Base-by-base conservation (phyloP, 2,888 invertebrate genomes). In the Lepidocyrtoides sp. region DNA sequence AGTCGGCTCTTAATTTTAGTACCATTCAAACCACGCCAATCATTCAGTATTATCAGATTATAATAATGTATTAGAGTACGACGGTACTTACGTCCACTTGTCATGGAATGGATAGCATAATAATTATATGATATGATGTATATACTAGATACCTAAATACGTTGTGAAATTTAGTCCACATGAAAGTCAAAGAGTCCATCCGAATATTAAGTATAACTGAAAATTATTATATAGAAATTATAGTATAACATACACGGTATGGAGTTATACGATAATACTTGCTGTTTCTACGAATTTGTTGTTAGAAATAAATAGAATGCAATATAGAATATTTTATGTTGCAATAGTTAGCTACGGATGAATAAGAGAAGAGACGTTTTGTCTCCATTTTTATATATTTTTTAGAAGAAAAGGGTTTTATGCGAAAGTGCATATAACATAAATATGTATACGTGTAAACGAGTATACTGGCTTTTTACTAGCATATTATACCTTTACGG, bases 121-220 rank as follows among this genome's bases (percentile, higher is more conserved):
- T 7, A 20, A 23, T 26, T 60, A 23, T 60, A 26, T 20, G 23
- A 23, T 20, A 36, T 14, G 5, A 66, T 20, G 7, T 7, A 36
- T 36, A 7, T 36, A 36, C 36, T 36, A 2, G 36, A 36, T 7
- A 36, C 36, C 7, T 2, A 7, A 36, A 48, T 77, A 77, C 2
- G 23, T 32, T 36, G 32, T 32, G 32, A n/a, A n/a, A n/a, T 8
- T 29, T 63, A 66, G 87, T 87, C 63, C 81, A 69, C 48, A 81
- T 66, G 72, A 69, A 88, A 82, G 88, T 69, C 69, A 88, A 88
- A 88, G 69, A 87, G 26, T 87, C 87, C 87, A 87, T 87, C 87
- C 87, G 87, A 66, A 87, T 75, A 26, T 69, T 36, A 32, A 26
- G 20, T 63, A 57, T n/a, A 12, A 75, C 41, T 23, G 44, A 44